A percentile compares a stretch with the other conserved stretches of the same genome.
Evolutionary conservation across 2,113 vertebrate species (phyloP).

Genomic region (Serilophus lunatus): DNA sequence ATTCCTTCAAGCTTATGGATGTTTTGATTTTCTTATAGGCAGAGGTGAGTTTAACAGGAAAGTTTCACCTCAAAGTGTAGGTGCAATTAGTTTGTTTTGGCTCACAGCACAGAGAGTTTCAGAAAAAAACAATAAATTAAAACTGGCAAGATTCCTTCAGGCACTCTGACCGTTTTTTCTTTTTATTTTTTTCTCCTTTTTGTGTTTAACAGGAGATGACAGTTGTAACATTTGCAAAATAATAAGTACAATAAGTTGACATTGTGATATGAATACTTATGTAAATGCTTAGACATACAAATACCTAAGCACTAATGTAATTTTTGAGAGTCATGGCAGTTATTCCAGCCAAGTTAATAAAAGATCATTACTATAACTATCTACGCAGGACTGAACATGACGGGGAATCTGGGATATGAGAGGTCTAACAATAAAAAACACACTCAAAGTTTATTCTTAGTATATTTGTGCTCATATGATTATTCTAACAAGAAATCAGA

Average conservation of each 20-base stretch:
- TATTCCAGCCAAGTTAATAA: conserved; percentile 65
- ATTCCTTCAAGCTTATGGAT: not conserved
- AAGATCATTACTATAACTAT: conserved; percentile 63
- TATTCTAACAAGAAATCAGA: not conserved
- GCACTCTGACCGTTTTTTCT: not conserved
- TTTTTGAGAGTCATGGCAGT: conserved; percentile 52
- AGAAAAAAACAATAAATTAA: conserved; percentile 55
- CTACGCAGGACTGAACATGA: conserved; percentile 66
- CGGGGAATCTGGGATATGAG: conserved; percentile 27
- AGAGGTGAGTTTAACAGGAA: conserved; percentile 5
- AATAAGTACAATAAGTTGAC: conserved; percentile 51
- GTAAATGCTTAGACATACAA: conserved; percentile 56
- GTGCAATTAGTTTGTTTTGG: conserved; percentile 62
- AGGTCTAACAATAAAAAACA: not conserved
- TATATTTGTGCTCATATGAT: not conserved
- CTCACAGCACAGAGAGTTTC: conserved; percentile 13
- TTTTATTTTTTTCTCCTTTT: not conserved
- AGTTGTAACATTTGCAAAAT: conserved; percentile 67
- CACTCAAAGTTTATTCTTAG: not conserved
- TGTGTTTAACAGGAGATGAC: conserved; percentile 56
- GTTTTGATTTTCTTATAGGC: not conserved
- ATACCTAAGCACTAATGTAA: conserved; percentile 61
- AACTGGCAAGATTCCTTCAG: conserved; percentile 40
- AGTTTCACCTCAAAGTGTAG: conserved; percentile 33
- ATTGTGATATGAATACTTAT: conserved; percentile 61